Evolutionary conservation across 2,888 invertebrate species (phyloP), one percentile per base, ranked within the genome.

Genomic region (Xestia rhomboidea): DNA sequence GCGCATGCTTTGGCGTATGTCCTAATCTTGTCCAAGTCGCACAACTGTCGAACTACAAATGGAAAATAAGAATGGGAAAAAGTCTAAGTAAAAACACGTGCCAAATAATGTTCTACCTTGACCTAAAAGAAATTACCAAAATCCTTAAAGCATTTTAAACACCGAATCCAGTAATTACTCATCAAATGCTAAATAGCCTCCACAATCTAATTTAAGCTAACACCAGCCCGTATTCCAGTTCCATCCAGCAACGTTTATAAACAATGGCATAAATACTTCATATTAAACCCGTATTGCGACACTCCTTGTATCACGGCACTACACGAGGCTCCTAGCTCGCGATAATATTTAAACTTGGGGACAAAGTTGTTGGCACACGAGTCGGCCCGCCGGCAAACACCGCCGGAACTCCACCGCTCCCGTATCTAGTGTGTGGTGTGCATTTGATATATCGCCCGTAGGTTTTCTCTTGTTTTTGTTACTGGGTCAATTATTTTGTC

Each of bases 381-480:
- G 84, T 82, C 80, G 82, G 75, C 78, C 74, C 75, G 85, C 81
- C 83, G 77, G 85, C 85, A 81, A 87, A 87, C 89, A 87, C 79
- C 87, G 84, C 87, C 84, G 87, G 87, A 84, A 88, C 87, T 87
- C 87, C 63, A 79, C 82, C 85, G 85, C 85, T 83, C 81, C 85
- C 81, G 81, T 88, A 86, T 85, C 88, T 82, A 78, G 76, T 86
- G 79, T 88, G 86, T 81, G 89, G 89, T 88, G 87, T 87, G 85
- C 79, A 77, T 82, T 89, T 90, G 90, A 90, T 90, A 89, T 86
- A 91, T 89, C 79, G 85, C 86, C 79, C 74, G 86, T 76, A 79
- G 82, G 84, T 89, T 90, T 88, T 87, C 83, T 78, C 83, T 85
- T 85, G 87, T 87, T 90, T 90, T 87, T 89, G 87, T 87, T 89